Conservation (phyloP, 2,888 invertebrate species). For the Cataglyphis rosenhaueri region DNA sequence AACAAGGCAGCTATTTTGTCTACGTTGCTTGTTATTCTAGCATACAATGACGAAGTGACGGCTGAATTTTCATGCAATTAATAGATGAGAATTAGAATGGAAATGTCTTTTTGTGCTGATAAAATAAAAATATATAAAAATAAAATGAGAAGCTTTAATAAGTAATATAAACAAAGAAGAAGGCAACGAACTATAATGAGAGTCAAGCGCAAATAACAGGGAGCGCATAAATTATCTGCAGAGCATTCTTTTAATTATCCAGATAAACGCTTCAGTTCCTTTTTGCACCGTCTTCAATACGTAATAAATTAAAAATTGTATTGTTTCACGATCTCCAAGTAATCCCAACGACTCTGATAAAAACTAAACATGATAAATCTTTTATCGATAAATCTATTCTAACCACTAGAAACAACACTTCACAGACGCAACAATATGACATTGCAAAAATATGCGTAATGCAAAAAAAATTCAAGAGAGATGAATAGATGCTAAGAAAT, state of each 20-base stretch:
- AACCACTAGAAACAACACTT: neutral
- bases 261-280: neutral
- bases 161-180: neutral
- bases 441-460: neutral
- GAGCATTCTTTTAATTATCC: neutral
- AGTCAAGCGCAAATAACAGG: neutral
- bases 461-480: neutral
- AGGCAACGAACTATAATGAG: neutral
- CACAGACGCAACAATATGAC: neutral
- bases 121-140: neutral
- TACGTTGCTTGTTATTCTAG: neutral
- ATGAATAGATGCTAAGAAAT: neutral
- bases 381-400: neutral
- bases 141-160: neutral
- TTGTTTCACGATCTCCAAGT: neutral
- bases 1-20: constrained; percentile 21
- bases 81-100: neutral
- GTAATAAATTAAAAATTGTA: neutral
- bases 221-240: neutral
- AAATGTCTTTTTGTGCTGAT: neutral
- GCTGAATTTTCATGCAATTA: neutral
- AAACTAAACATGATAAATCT: neutral
- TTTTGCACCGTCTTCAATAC: neutral
- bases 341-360: neutral
- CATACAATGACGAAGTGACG: constrained; percentile 16